Percentiles rank a stretch among this genome's conserved stretches.
These are phyloP conservation scores for Octodon degus DNA, from an alignment of 2,113 vertebrate genomes.

Conservation along the genomic window DNA sequence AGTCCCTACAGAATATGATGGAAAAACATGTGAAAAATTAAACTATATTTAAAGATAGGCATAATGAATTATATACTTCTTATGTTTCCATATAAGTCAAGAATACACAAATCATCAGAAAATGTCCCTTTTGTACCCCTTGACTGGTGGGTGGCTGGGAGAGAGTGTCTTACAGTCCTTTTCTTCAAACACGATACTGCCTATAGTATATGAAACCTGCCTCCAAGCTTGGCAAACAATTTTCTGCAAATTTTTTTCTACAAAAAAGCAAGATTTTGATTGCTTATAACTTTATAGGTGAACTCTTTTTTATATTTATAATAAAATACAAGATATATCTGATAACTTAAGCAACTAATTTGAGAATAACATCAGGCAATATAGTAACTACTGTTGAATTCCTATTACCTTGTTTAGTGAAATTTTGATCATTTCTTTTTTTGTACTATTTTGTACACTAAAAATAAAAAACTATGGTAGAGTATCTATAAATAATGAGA, in stretches of 20 bases:
- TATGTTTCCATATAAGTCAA: too few species aligned
- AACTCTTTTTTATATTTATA: neutral
- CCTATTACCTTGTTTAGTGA: too few species aligned
- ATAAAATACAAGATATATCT: neutral
- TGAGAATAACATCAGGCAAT: too few species aligned
- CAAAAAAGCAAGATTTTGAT: neutral
- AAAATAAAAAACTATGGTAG: neutral
- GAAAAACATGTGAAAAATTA: too few species aligned
- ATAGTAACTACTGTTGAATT: too few species aligned
- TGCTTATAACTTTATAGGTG: neutral
- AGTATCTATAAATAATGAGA: neutral
- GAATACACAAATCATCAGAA: neutral
- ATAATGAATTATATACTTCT: too few species aligned
- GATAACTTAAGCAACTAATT: too few species aligned
- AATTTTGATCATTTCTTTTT: too few species aligned
- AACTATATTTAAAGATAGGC: too few species aligned
- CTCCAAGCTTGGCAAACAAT: neutral
- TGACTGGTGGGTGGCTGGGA: neutral
- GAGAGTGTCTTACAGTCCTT: neutral
- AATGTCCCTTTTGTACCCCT: neutral
- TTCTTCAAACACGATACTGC: neutral
- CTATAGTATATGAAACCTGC: neutral
- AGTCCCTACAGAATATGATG: too few species aligned
- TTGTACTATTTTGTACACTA: too few species aligned
- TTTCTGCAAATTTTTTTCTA: neutral